A percentile compares a stretch with the other conserved stretches of the same genome.
Conservation (phyloP, 2,888 invertebrate species). For the Trichopoda pennipes region DNA sequence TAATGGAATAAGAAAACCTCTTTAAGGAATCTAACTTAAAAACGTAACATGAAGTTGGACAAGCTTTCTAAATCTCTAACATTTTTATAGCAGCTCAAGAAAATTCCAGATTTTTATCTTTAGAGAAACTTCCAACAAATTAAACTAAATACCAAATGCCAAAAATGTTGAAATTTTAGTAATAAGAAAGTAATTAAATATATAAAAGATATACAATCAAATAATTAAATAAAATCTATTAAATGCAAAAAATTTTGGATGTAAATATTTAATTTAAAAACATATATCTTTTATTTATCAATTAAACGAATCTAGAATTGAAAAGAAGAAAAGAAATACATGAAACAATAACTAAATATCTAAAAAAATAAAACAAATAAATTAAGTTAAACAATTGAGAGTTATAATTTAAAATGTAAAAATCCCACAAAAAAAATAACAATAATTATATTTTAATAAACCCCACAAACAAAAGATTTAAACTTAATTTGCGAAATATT, state of each 20-base stretch:
- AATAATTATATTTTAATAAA: slow-evolving; percentile 33
- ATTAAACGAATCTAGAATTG: not conserved
- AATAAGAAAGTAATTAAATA: slow-evolving; percentile 23
- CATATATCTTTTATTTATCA: slow-evolving; percentile 44
- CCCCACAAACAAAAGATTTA: slow-evolving; percentile 12
- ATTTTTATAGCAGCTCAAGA: not conserved
- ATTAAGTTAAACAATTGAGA: slow-evolving; percentile 14
- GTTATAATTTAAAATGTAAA: slow-evolving; percentile 10
- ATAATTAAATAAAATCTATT: slow-evolving; percentile 26
- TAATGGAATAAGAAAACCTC: not conserved
- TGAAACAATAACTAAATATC: slow-evolving; percentile 55
- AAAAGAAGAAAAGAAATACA: slow-evolving; percentile 12
- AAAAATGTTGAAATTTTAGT: slow-evolving; percentile 14
- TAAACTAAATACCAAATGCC: slow-evolving; percentile 10
- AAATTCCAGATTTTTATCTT: not conserved
- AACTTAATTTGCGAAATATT: slow-evolving; percentile 37
- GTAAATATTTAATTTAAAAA: slow-evolving; percentile 48
- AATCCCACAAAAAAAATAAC: not conserved
- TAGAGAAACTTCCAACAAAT: not conserved
- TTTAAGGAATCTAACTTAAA: not conserved
- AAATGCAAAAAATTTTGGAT: slow-evolving; percentile 12
- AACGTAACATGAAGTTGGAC: no score
- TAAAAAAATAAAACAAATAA: slow-evolving; percentile 9
- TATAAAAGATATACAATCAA: slow-evolving; percentile 39
- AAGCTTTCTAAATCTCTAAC: not conserved